Evolutionary conservation across 1,140 invertebrate genomes (phyloP), one percentile per base, ranked within the genome.

Genomic region (Conopomorpha cramerella): DNA sequence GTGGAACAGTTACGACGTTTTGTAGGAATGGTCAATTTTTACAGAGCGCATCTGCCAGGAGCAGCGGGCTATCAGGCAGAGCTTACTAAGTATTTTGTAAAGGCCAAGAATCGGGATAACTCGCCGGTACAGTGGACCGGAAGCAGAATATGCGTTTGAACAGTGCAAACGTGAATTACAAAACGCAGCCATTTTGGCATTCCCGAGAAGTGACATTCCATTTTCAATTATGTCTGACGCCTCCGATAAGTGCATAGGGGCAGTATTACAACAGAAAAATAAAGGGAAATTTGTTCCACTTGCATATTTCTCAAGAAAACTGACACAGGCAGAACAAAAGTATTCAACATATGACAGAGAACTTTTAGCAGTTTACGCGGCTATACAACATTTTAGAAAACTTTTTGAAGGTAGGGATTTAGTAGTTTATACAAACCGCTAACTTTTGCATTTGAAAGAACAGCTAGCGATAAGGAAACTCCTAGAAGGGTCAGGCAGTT

Each of bases 21-120:
- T 44, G 26, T 70, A 0, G 62, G 52, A 1, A 51, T 60, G 43
- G 8, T 62, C 2, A 51, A 53, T 17, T 61, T 55, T 41, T 63
- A 66, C 33, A 36, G 51, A 2, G 33, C 35, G 3, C 53, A 43
- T 34, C 30, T 46, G 25, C 47, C 45, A 0, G 14, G 55, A 23
- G 49, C 48, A 12, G 39, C 50, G 4, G 29, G 44, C n/a, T 17
- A 30, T 15, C 55, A 65, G 38, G 25, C 26, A 7, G 34, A 39
- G 8, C 39, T 65, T 1, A 47, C 45, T 31, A 31, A 41, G 4
- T 49, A 49, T 13, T 29, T 49, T 2, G 41, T 38, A 34, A 37
- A 41, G 2, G 54, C 43, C 8, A 59, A 57, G 30, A 60, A 61
- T 34, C 46, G 29, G 25, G 18, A 46, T 44, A 45, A 14, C 48